Percentiles rank a stretch among this genome's conserved stretches.
phyloP scores from a whole-genome alignment of 2,797 vertebrate species.

The Nannoperca australis region DNA sequence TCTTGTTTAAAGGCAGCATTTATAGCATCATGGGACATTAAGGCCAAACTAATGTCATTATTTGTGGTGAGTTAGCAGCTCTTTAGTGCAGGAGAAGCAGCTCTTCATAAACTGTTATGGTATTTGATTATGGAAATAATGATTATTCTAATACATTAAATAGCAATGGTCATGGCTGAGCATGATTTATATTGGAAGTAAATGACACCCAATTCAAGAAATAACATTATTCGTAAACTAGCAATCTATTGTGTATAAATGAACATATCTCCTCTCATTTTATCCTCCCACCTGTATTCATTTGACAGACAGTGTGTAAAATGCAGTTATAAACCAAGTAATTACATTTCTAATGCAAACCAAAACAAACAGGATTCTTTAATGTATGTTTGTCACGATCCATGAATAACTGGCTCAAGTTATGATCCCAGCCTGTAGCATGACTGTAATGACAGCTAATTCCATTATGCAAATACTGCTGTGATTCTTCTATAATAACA shows the following conservation, averaged over 20 bases:
- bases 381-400: slow-evolving; percentile 27
- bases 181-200: not conserved
- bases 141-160: not conserved
- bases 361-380: slow-evolving; percentile 43
- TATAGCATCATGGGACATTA: not conserved
- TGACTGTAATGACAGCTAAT: slow-evolving; percentile 33
- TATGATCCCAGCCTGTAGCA: slow-evolving; percentile 30
- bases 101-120: slow-evolving; percentile 25
- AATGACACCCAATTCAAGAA: not conserved
- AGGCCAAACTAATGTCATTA: slow-evolving; percentile 6
- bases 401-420: slow-evolving; percentile 20
- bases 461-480: slow-evolving; percentile 28
- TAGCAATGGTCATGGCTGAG: not conserved
- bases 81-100: slow-evolving; percentile 4
- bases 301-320: slow-evolving; percentile 30
- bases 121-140: not conserved
- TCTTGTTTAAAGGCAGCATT: not conserved
- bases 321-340: slow-evolving; percentile 26
- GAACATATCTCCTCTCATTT: not conserved
- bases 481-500: slow-evolving; percentile 12
- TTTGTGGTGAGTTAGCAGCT: slow-evolving; percentile 21
- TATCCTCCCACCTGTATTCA: slow-evolving; percentile 6
- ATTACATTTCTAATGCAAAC: slow-evolving; percentile 32
- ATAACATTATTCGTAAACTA: not conserved
- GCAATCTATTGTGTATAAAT: slow-evolving; percentile 1